Conservation (phyloP, 1,140 invertebrate species). For the Drosophila miranda region DNA sequence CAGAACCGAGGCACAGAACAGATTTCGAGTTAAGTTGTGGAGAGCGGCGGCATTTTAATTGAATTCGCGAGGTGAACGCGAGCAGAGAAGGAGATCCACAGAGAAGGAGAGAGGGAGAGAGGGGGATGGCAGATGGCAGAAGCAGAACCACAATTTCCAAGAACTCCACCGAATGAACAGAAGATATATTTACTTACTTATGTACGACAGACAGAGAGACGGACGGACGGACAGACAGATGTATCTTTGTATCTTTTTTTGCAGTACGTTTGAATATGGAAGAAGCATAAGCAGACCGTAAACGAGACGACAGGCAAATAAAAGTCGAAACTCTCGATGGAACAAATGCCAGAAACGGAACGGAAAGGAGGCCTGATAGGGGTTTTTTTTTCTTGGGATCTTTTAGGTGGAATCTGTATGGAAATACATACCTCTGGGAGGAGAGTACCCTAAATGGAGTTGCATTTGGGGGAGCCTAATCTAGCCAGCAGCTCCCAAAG, state of each 20-base stretch:
- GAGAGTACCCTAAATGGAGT: neutral
- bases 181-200: constrained; percentile 47
- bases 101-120: neutral
- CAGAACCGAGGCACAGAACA: too few species aligned
- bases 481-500: too few species aligned
- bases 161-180: constrained; percentile 52
- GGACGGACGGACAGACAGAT: constrained; percentile 6
- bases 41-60: constrained; percentile 74
- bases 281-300: constrained; percentile 51
- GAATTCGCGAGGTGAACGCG: constrained; percentile 70
- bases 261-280: constrained; percentile 19
- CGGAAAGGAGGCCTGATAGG: neutral
- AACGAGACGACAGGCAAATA: constrained; percentile 63
- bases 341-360: constrained; percentile 33
- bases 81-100: constrained; percentile 26
- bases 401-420: neutral
- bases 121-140: constrained; percentile 42
- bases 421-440: neutral
- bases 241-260: constrained; percentile 30
- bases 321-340: constrained; percentile 28
- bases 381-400: neutral
- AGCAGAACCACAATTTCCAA: constrained; percentile 56
- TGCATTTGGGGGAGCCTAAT: too few species aligned
- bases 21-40: constrained; percentile 9
- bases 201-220: constrained; percentile 15